Percentiles rank a stretch among this genome's conserved stretches.
Conservation (phyloP, 2,888 invertebrate species). For the Yponomeuta cagnagella region DNA sequence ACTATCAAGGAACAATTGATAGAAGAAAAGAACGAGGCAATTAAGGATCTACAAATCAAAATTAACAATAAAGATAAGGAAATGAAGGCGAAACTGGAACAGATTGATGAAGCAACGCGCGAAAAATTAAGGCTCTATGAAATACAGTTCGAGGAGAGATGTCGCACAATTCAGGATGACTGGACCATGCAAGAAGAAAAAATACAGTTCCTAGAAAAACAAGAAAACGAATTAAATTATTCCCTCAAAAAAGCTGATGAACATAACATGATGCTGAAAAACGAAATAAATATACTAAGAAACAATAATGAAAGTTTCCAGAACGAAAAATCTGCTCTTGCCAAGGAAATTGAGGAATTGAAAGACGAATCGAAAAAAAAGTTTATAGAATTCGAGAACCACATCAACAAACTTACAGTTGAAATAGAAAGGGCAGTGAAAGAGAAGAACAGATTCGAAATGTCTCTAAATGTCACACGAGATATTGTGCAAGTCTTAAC, state of each 20-base stretch:
- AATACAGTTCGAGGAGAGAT: slow-evolving; percentile 67
- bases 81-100: slow-evolving; percentile 65
- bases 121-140: slow-evolving; percentile 65
- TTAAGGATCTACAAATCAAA: slow-evolving; percentile 50
- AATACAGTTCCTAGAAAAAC: slow-evolving; percentile 47
- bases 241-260: slow-evolving; percentile 45
- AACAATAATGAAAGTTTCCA: slow-evolving; percentile 43
- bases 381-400: slow-evolving; percentile 57
- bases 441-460: slow-evolving; percentile 74
- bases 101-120: slow-evolving; percentile 60
- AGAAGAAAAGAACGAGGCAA: slow-evolving; percentile 52
- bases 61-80: slow-evolving; percentile 50
- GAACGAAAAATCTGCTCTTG: slow-evolving; percentile 39
- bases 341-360: slow-evolving; percentile 43
- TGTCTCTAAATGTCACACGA: slow-evolving; percentile 75
- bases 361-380: slow-evolving; percentile 56
- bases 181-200: slow-evolving; percentile 51
- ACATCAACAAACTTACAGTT: slow-evolving; percentile 56
- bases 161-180: slow-evolving; percentile 51
- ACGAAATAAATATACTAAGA: slow-evolving; percentile 45
- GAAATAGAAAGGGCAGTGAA: slow-evolving; percentile 59
- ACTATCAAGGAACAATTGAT: slow-evolving; percentile 47
- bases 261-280: slow-evolving; percentile 41
- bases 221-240: slow-evolving; percentile 51
- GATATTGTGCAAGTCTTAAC: slow-evolving; percentile 77